Base-by-base conservation (phyloP, 2,888 invertebrate species). In the Fissipunctia ypsillon region DNA sequence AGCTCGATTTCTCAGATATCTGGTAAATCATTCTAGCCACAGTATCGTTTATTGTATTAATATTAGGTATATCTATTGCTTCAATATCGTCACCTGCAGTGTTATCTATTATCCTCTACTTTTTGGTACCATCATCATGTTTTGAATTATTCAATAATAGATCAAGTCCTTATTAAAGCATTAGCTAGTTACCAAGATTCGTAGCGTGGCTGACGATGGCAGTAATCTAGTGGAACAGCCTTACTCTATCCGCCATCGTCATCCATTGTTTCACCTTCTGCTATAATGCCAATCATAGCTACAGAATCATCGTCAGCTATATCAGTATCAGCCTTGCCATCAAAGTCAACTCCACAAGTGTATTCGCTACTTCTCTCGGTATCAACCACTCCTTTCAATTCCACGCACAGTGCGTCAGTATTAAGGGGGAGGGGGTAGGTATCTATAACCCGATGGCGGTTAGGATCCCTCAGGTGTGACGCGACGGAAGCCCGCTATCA, bases 401-500 rank as follows among this genome's bases (percentile, higher is more conserved):
- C 77, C 69, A 76, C 69, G 69, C 76, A 71, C 52, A 87, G 85
- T 89, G 90, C 91, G 90, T 88, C 73, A 73, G 94, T 91, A 93
- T 93, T 94, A 95, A 94, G 93, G 93, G 93, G 92, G 89, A 90
- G 94, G 94, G 95, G 91, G 90, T 91, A 90, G 93, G 95, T 94
- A 94, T 94, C 94, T 92, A 94, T 94, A 93, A 91, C 93, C 92
- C 94, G 94, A 92, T 93, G 96, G 93, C 96, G 96, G 96, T 96
- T 96, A 95, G 89, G 91, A 80, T 93, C 95, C 92, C 95, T 96
- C 96, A 96, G 96, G 96, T 96, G 96, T 96, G 96, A 96, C 96
- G 96, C 92, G 92, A 89, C 96, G 96, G 96, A 96, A 96, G 93
- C 96, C 89, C 93, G 90, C 96, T 94, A 95, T 96, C 96, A 96